phyloP scores from a whole-genome alignment of 2,888 invertebrate species.

The Plagodis dolabraria region DNA sequence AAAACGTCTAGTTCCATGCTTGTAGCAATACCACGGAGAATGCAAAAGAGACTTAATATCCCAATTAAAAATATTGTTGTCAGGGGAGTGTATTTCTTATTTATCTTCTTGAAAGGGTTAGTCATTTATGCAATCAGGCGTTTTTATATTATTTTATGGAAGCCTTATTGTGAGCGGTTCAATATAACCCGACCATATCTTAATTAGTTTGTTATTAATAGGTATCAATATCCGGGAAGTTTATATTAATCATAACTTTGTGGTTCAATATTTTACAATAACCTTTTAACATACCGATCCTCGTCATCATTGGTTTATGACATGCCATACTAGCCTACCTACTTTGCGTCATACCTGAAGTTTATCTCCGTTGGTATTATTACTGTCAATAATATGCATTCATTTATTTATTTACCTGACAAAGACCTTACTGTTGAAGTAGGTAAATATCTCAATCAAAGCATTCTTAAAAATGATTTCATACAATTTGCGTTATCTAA shows the following conservation, averaged over 20 bases:
- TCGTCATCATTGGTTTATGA: background rate
- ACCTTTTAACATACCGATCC: background rate
- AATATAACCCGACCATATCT: no score
- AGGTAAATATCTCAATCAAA: conserved; percentile 5
- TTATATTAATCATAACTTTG: background rate
- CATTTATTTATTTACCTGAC: conserved; percentile 3
- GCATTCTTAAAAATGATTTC: conserved; percentile 7
- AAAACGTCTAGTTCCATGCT: no score
- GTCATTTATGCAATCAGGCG: no score
- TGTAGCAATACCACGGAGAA: no score
- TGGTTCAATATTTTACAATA: background rate
- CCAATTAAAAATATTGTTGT: no score
- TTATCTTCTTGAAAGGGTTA: no score
- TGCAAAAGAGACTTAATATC: no score
- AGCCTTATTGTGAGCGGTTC: no score
- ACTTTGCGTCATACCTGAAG: background rate
- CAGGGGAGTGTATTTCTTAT: no score
- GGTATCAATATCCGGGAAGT: no score
- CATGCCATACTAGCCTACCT: background rate
- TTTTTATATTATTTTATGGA: no score
- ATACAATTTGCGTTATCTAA: conserved; percentile 8
- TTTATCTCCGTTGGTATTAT: conserved; percentile 8
- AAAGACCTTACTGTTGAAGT: conserved; percentile 8
- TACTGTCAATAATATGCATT: conserved; percentile 8
- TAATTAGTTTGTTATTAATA: no score